phyloP scores from a whole-genome alignment of 2,888 invertebrate species.

The Drosophila ustulata region DNA sequence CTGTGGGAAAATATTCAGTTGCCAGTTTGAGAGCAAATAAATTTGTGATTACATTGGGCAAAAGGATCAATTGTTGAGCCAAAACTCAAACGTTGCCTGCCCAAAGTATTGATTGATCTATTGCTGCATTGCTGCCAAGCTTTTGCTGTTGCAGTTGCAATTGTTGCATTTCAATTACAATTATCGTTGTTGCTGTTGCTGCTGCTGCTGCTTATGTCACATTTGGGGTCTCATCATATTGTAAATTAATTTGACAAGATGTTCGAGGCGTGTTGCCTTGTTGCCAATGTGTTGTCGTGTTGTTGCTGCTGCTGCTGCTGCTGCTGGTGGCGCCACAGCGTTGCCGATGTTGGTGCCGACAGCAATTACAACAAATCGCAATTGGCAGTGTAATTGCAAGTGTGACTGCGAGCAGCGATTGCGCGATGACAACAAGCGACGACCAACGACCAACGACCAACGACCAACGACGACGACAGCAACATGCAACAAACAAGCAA shows the following conservation, averaged over 20 bases:
- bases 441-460: conserved; percentile 19
- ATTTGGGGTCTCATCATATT: conserved; percentile 46
- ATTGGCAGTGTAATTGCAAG: conserved; percentile 78
- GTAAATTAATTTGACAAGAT: conserved; percentile 79
- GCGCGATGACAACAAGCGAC: conserved; percentile 47
- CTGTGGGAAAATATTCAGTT: no score
- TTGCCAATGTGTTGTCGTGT: neutral
- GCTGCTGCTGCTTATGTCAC: conserved; percentile 44
- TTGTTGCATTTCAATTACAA: conserved; percentile 16
- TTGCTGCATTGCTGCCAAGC: conserved; percentile 12
- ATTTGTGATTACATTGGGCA: no score
- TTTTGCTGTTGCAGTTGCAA: conserved; percentile 17
- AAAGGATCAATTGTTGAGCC: no score
- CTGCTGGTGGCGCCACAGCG: conserved; percentile 54
- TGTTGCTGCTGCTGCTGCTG: conserved; percentile 17
- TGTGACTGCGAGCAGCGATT: conserved; percentile 70
- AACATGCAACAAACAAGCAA: conserved; percentile 31
- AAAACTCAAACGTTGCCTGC: no score
- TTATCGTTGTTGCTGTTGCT: conserved; percentile 10
- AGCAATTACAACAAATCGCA: conserved; percentile 77
- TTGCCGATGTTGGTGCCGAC: conserved; percentile 62
- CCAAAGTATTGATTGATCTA: neutral
- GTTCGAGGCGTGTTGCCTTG: conserved; percentile 42
- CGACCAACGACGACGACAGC: conserved; percentile 35
- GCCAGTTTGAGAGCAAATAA: no score